Evolutionary conservation across 1,140 invertebrate species (phyloP), one percentile per base, ranked within the genome.

Genomic region (Glossosoma conforme): DNA sequence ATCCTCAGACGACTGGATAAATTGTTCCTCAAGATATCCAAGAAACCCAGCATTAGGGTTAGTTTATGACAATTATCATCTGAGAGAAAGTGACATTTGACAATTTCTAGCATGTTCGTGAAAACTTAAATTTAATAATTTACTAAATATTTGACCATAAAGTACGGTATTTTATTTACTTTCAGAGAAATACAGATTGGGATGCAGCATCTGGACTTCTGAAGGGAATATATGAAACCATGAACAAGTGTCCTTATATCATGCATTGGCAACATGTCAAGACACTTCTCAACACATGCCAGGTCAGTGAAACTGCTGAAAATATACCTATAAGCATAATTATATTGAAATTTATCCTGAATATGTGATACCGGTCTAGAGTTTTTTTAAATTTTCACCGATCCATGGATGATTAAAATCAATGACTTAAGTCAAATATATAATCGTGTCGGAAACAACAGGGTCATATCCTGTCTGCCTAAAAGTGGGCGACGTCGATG

Each of bases 261-360:
- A 92, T 96, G 55, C 93, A 98, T 66, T 87, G 96, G 76, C 92
- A 94, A 61, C 92, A 97, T 67, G 80, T 98, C 18, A 98, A 98
- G 76, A 89, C 91, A 14, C 69, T 93, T 2, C 76, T 92, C 11
- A 83, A 79, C 54, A 91, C 89, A 0, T 89, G 89, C 54, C 89
- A 92, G 75, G 84, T 85, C 71, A 17, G n/a, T n/a, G n/a, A n/a
- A n/a, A n/a, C n/a, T n/a, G n/a, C n/a, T n/a, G n/a, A n/a, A n/a
- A n/a, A n/a, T n/a, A n/a, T n/a, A n/a, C n/a, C n/a, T n/a, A n/a
- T n/a, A n/a, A n/a, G n/a, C n/a, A n/a, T n/a, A n/a, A n/a, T n/a
- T n/a, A n/a, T n/a, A n/a, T n/a, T n/a, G n/a, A n/a, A n/a, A n/a
- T n/a, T n/a, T n/a, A n/a, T n/a, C n/a, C n/a, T n/a, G n/a, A n/a